Evolutionary conservation across 2,797 vertebrate species (phyloP).

Genomic region (Salarias fasciatus): DNA sequence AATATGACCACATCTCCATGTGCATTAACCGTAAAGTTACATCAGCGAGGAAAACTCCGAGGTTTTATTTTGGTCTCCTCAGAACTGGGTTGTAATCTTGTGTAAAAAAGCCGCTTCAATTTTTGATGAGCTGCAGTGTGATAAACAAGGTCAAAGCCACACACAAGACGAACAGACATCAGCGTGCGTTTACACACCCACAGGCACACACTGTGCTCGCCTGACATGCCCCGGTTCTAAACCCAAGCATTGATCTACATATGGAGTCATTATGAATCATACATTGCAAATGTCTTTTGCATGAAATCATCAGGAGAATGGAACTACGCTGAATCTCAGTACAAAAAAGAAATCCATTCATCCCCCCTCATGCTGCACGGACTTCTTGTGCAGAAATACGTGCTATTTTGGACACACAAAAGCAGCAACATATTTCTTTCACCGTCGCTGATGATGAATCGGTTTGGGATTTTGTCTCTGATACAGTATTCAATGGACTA

Average conservation of each 20-base stretch:
- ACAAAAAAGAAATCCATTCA: conserved; percentile 21
- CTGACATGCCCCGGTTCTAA: conserved; percentile 37
- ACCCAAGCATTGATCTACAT: conserved; percentile 34
- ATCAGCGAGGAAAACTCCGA: conserved; percentile 7
- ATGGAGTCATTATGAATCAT: conserved; percentile 40
- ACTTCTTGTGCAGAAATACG: conserved; percentile 7
- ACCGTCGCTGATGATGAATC: conserved; percentile 43
- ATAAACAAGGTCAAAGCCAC: conserved; percentile 43
- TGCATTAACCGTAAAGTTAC: not conserved
- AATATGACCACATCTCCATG: not conserved
- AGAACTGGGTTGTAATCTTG: conserved; percentile 48
- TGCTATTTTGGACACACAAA: conserved; percentile 19
- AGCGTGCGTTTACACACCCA: not conserved
- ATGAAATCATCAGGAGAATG: conserved; percentile 53
- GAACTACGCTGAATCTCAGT: conserved; percentile 49
- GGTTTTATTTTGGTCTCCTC: conserved; percentile 18
- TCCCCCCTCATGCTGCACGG: not conserved
- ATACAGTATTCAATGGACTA: conserved; percentile 43
- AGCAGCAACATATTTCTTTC: conserved; percentile 26
- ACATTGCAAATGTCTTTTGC: too few relatives aligned
- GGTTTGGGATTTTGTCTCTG: conserved; percentile 52
- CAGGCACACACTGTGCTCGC: not conserved
- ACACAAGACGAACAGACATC: conserved; percentile 8
- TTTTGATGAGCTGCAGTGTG: conserved; percentile 46
- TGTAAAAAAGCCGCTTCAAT: conserved; percentile 44